Evolutionary conservation across 2,888 invertebrate genomes (phyloP).

Genomic region (Protodeltote pygarga): DNA sequence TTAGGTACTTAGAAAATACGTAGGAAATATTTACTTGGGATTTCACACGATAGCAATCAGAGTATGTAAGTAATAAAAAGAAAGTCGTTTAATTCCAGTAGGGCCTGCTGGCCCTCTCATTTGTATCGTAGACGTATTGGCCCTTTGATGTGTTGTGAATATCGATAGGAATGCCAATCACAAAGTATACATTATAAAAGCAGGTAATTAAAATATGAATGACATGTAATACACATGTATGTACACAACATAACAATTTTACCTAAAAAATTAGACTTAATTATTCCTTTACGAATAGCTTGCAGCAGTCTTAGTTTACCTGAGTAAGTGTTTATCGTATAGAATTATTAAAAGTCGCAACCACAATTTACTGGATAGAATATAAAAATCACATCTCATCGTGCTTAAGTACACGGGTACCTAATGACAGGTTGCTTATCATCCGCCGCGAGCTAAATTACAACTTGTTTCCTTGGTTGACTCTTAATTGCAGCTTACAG

Average conservation of each 20-base stretch:
- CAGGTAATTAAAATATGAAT: constrained; percentile 26
- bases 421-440: constrained; percentile 42
- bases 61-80: constrained; percentile 40
- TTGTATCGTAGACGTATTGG: constrained; percentile 19
- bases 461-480: constrained; percentile 46
- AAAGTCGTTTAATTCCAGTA: constrained; percentile 27
- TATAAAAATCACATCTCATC: constrained; percentile 44
- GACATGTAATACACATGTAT: background rate
- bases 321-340: constrained; percentile 22
- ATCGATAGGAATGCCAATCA: constrained; percentile 27
- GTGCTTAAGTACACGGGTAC: constrained; percentile 36
- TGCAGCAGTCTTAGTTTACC: background rate
- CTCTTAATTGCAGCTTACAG: constrained; percentile 42
- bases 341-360: constrained; percentile 35
- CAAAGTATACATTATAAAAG: constrained; percentile 17
- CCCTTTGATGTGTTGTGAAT: constrained; percentile 11
- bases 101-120: constrained; percentile 10
- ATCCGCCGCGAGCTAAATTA: constrained; percentile 33
- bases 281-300: background rate
- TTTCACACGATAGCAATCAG: constrained; percentile 26
- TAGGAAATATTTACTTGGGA: constrained; percentile 13
- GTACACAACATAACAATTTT: background rate
- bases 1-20: constrained; percentile 1
- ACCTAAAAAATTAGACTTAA: background rate
- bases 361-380: constrained; percentile 28